Conservation (phyloP, 2,888 invertebrate genomes). For the Augiades crinisus region DNA sequence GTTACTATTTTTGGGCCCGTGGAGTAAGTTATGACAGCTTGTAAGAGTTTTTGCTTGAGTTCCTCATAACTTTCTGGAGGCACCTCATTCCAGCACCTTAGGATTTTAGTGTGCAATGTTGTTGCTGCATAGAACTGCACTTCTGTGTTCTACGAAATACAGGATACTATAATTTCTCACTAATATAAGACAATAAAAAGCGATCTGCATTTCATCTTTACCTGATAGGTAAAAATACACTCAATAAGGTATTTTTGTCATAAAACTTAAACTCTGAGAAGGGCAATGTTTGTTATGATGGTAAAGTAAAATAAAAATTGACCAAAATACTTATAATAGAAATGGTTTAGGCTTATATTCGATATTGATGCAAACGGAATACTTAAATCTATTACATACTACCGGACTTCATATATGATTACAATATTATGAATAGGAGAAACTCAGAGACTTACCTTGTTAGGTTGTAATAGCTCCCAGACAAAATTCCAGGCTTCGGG, state of each 20-base stretch:
- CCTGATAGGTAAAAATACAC: too few relatives aligned
- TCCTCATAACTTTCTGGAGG: slow-evolving; percentile 89
- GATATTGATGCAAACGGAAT: too few relatives aligned
- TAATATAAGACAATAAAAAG: too few relatives aligned
- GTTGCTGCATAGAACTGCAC: slow-evolving; percentile 97
- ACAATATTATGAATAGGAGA: not conserved
- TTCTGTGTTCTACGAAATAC: slow-evolving; percentile 83
- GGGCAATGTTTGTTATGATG: too few relatives aligned
- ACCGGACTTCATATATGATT: too few relatives aligned
- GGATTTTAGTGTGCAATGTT: slow-evolving; percentile 93
- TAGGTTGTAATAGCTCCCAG: slow-evolving; percentile 92
- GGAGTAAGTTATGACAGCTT: slow-evolving; percentile 88
- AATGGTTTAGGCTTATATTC: too few relatives aligned
- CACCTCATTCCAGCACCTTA: slow-evolving; percentile 93
- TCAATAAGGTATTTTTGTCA: too few relatives aligned
- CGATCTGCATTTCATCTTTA: too few relatives aligned
- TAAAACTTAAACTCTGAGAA: too few relatives aligned
- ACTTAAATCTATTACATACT: too few relatives aligned
- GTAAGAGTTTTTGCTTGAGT: slow-evolving; percentile 88
- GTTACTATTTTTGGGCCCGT: slow-evolving; percentile 92
- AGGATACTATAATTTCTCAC: not conserved
- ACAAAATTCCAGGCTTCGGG: slow-evolving; percentile 96
- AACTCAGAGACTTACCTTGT: slow-evolving; percentile 82
- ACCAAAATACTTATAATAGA: too few relatives aligned
- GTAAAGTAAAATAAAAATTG: too few relatives aligned